Conservation (phyloP, 2,797 vertebrate genomes). For the Botia almorhae region DNA sequence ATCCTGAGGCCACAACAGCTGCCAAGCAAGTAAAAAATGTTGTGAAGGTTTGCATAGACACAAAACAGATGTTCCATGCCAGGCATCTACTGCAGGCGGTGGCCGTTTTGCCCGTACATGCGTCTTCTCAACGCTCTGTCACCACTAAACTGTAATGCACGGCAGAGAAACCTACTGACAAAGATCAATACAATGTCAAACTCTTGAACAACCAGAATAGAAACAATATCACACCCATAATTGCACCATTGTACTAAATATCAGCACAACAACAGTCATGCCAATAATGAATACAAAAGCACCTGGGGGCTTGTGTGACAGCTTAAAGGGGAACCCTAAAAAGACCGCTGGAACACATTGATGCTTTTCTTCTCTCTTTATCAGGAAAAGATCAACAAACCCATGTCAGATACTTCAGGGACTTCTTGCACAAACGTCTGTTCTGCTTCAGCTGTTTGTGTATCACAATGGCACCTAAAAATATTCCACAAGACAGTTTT, state of each 20-base stretch:
- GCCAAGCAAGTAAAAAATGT: conserved; percentile 36
- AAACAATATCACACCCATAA: neutral
- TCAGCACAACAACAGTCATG: neutral
- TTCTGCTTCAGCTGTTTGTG: conserved; percentile 33
- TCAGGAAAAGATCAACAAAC: conserved; percentile 7
- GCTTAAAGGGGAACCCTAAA: neutral
- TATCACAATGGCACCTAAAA: conserved; percentile 24
- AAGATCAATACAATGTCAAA: conserved; percentile 46
- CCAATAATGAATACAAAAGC: neutral
- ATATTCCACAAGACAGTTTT: conserved; percentile 16
- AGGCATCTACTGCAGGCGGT: conserved; percentile 11
- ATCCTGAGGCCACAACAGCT: conserved; percentile 30
- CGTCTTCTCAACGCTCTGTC: conserved; percentile 32
- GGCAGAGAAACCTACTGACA: conserved; percentile 41
- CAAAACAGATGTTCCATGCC: conserved; percentile 45
- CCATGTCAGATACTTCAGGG: neutral
- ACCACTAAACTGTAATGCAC: conserved; percentile 13
- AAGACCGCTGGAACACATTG: neutral
- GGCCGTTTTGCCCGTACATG: conserved; percentile 53
- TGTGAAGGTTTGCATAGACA: conserved; percentile 33
- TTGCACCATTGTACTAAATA: neutral
- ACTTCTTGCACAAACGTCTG: conserved; percentile 22
- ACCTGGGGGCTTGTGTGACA: neutral
- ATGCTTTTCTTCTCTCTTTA: conserved; percentile 3
- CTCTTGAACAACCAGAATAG: neutral